phyloP scores from a whole-genome alignment of 1,140 invertebrate genomes.

The Delia radicum region DNA sequence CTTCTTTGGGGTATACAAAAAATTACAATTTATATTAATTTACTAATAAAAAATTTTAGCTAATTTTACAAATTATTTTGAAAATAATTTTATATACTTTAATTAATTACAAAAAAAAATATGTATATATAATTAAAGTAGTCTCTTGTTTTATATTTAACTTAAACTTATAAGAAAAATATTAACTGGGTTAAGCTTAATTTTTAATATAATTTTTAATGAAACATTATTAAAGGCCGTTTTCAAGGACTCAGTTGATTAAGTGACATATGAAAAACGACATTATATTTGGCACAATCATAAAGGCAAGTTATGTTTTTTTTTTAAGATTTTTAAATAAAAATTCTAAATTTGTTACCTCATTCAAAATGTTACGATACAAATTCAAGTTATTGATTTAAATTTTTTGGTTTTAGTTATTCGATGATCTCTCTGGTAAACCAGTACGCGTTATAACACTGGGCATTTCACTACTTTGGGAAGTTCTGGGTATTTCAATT shows the following conservation, averaged over 20 bases:
- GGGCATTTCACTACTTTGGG: constrained; percentile 44
- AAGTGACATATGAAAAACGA: neutral
- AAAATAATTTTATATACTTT: neutral
- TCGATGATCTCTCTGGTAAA: constrained; percentile 50
- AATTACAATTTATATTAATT: neutral
- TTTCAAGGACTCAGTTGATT: neutral
- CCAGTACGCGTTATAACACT: constrained; percentile 55
- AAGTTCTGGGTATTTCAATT: constrained; percentile 41
- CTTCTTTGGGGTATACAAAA: neutral
- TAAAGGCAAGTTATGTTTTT: neutral
- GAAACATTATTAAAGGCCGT: neutral
- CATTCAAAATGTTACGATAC: neutral
- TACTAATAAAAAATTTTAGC: neutral
- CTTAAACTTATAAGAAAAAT: neutral
- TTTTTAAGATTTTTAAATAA: neutral
- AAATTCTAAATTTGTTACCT: neutral
- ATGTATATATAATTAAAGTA: neutral
- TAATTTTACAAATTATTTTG: constrained; percentile 7
- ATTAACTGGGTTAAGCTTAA: neutral
- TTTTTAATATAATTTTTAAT: neutral
- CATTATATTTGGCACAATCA: neutral
- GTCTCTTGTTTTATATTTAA: neutral
- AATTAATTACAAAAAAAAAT: neutral
- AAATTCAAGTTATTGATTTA: neutral
- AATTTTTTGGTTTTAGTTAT: constrained; percentile 37